phyloP scores from a whole-genome alignment of 2,113 vertebrate species.

The Triplophysa tibetana region DNA sequence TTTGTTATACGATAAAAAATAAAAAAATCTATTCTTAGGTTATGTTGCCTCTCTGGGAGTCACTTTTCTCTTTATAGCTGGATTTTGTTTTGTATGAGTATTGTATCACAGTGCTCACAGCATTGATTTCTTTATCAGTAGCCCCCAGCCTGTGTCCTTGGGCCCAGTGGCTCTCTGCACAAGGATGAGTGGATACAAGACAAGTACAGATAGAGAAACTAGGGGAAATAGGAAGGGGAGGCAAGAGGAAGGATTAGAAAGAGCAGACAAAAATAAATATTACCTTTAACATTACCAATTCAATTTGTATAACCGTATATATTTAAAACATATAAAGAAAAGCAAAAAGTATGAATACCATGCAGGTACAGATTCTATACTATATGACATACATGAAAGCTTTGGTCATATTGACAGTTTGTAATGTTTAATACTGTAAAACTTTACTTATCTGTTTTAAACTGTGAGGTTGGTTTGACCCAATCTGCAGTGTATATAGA shows the following conservation, averaged over 20 bases:
- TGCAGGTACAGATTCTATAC: background rate
- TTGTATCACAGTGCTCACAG: constrained; percentile 18
- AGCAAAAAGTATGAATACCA: background rate
- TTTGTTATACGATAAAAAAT: background rate
- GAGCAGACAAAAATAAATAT: background rate
- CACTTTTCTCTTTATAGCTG: background rate
- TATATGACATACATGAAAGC: no score
- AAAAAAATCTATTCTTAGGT: background rate
- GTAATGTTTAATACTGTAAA: no score
- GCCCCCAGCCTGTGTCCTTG: constrained; percentile 43
- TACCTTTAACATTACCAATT: background rate
- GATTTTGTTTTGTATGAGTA: constrained; percentile 11
- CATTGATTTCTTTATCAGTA: constrained; percentile 39
- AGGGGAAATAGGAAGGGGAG: no score
- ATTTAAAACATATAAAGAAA: background rate
- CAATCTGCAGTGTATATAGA: no score
- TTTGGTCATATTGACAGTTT: no score
- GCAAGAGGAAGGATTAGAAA: background rate
- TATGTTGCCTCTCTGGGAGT: constrained; percentile 17
- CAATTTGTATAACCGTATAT: background rate
- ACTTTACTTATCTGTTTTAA: no score
- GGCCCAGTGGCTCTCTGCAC: constrained; percentile 6
- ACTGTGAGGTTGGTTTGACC: no score
- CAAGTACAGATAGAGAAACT: background rate
- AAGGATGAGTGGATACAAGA: background rate